Evolutionary conservation across 1,140 invertebrate genomes (phyloP).

Genomic region (Scylla paramamosain): DNA sequence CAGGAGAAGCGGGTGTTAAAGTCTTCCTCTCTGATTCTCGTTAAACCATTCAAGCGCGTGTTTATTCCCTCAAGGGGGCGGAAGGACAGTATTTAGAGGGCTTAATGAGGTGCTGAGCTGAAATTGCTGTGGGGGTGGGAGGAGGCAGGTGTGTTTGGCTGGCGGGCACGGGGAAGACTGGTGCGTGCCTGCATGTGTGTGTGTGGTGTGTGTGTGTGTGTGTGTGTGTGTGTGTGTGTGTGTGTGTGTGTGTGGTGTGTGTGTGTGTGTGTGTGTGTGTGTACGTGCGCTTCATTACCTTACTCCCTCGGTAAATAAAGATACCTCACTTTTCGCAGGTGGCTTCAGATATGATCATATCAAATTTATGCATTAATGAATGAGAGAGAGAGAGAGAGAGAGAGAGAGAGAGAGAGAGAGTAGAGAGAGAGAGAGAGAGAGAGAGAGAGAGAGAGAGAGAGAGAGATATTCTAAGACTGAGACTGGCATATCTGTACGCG

Average conservation of each 20-base stretch:
- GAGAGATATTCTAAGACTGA: neutral
- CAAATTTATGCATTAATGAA: neutral
- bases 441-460: conserved; percentile 3
- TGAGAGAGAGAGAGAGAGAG: conserved; percentile 10
- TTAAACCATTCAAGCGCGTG: conserved; percentile 21
- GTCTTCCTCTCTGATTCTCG: conserved; percentile 20
- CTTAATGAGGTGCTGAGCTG: conserved; percentile 20
- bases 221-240: neutral
- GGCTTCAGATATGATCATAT: no score
- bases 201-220: neutral
- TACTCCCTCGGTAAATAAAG: neutral
- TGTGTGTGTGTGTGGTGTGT: neutral
- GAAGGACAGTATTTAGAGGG: conserved; percentile 21
- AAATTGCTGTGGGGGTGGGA: neutral
- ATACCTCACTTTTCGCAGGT: neutral
- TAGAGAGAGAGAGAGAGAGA: conserved; percentile 3
- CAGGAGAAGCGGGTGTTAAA: neutral
- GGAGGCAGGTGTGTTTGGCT: neutral
- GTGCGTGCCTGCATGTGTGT: neutral
- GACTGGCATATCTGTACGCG: neutral
- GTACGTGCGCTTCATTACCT: neutral
- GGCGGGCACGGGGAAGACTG: no score
- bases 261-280: neutral
- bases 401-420: conserved; percentile 1
- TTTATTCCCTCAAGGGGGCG: conserved; percentile 18